Conservation (phyloP, 2,113 vertebrate species). For the Semnornis frantzii region DNA sequence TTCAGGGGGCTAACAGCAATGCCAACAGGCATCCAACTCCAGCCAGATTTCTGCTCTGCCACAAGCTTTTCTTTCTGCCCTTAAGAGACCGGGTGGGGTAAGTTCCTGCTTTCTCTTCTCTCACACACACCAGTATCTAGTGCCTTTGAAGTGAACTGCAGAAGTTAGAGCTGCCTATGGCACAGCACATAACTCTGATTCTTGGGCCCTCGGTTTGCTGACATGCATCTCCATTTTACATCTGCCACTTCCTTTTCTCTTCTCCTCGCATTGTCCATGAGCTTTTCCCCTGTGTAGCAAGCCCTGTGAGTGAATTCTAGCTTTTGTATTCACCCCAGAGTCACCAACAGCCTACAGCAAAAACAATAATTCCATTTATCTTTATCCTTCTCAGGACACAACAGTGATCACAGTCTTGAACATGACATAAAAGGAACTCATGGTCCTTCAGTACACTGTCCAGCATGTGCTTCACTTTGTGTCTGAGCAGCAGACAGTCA, state of each 20-base stretch:
- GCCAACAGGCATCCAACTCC: not conserved
- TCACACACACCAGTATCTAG: not conserved
- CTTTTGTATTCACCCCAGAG: slow-evolving; percentile 47
- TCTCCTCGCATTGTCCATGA: not conserved
- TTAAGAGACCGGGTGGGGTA: not conserved
- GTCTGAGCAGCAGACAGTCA: not conserved
- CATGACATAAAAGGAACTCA: not conserved
- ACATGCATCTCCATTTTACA: not conserved
- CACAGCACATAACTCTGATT: not conserved
- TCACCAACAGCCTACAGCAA: slow-evolving; percentile 1
- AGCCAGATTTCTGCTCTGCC: not conserved
- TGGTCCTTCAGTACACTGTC: not conserved
- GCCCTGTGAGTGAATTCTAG: slow-evolving; percentile 22
- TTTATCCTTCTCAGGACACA: not conserved
- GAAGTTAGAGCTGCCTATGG: not conserved
- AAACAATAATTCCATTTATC: slow-evolving; percentile 52
- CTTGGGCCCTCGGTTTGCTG: not conserved
- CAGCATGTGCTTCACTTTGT: not conserved
- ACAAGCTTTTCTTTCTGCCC: not conserved
- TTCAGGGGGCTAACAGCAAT: not conserved
- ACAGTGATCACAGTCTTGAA: not conserved
- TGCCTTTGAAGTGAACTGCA: not conserved
- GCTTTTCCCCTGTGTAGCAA: not conserved
- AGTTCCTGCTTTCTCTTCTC: not conserved
- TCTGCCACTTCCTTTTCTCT: slow-evolving; percentile 18